Base-by-base conservation (phyloP, 1,140 invertebrate species). In the Neodiprion pinetum region DNA sequence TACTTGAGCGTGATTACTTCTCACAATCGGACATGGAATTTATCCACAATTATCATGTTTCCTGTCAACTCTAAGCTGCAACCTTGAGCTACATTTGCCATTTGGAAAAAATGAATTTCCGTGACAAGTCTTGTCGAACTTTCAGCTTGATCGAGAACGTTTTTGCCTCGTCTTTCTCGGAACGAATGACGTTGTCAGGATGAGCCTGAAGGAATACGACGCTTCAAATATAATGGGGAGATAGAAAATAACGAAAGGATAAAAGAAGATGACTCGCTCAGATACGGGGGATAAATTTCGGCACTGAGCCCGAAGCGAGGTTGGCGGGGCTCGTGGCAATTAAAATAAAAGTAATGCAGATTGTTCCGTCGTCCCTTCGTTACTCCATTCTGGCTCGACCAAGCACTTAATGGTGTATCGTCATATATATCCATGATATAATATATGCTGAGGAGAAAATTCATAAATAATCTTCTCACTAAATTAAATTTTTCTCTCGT, bases 341-440 rank as follows among this genome's bases (percentile, higher is more conserved):
- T 71, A 71, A 71, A 71, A 50, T 71, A 47, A 71, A 50, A 49
- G 48, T 71, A 71, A 71, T 69, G 67, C 21, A 69, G 67, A 11
- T 69, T 47, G 67, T 69, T 69, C 23, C 9, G 14, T 21, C 40
- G 10, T 47, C 67, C 67, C 28, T 40, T 40, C 28, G 0, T 40
- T 40, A 40, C 17, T 21, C 17, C 61, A 65, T 65, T 7, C 61
- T 65, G 61, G 0, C 61, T 14, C 61, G 7, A 40, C 14, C 28
- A 40, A 28, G n/a, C 68, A 70, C 68, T 70, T 9, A 40, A 70
- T 70, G 68, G 68, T 70, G 68, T 70, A 40, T 40, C 28, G 9
- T 53, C 75, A 79, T 79, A 66, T 77, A 79, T 77, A 78, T 79
- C 75, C 73, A 78, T 79, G 68, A 11, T 14, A 47, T 65, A n/a